Evolutionary conservation across 64 coral and sea anemone species (phyloP).

Genomic region (Platygyra sinensis): DNA sequence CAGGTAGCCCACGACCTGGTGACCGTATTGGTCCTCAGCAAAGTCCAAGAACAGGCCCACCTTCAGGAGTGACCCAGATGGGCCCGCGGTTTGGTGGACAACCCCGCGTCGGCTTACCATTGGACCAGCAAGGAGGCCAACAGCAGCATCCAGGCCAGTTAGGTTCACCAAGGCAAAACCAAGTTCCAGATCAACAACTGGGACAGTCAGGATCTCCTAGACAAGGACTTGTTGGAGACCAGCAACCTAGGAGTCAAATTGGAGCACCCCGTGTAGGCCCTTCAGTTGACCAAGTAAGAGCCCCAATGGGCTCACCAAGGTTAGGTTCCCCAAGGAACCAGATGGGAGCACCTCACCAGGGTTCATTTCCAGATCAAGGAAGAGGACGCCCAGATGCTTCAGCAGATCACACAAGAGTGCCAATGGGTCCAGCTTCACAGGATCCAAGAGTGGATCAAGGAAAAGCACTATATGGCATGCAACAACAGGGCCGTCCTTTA

Average conservation of each 20-base stretch:
- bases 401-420: constrained; percentile 2
- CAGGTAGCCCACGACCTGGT: constrained; percentile 36
- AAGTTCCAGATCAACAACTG: background rate
- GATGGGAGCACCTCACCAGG: background rate
- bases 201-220: constrained; percentile 4
- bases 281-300: background rate
- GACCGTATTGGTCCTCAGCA: constrained; percentile 23
- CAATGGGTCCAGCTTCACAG: background rate
- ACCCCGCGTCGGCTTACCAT: background rate
- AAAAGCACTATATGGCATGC: constrained; percentile 7
- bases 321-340: background rate
- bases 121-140: constrained; percentile 32
- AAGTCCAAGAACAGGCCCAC: constrained; percentile 14
- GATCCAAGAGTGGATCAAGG: constrained; percentile 7
- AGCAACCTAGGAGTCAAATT: constrained; percentile 1
- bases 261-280: background rate
- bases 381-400: background rate
- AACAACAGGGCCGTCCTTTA: background rate
- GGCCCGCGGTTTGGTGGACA: constrained; percentile 31
- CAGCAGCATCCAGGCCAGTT: constrained; percentile 35
- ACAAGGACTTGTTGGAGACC: background rate
- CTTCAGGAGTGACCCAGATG: background rate
- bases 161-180: constrained; percentile 5
- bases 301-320: constrained; percentile 22
- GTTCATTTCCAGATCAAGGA: constrained; percentile 12